These are phyloP conservation scores for Dolichopus griseipennis DNA, from an alignment of 2,888 invertebrate species.

Conservation along the genomic window DNA sequence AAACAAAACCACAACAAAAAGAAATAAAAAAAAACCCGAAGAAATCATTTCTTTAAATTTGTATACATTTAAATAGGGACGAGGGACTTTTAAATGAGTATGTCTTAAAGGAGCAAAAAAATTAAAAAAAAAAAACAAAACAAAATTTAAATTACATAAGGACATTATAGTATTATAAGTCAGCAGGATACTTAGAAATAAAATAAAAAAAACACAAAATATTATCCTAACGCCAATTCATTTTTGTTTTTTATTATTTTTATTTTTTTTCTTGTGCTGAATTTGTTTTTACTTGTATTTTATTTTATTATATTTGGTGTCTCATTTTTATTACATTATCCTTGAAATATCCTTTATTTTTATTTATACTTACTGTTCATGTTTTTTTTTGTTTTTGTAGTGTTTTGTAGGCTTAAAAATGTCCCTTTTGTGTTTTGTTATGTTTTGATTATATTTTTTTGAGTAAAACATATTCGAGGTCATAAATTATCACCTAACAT, in stretches of 20 bases:
- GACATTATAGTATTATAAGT: background rate
- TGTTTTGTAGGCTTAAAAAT: background rate
- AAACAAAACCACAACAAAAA: no score
- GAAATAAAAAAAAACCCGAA: no score
- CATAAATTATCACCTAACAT: slow-evolving; percentile 3
- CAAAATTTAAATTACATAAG: background rate
- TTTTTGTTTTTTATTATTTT: background rate
- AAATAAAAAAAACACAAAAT: background rate
- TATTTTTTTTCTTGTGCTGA: no score
- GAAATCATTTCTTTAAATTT: no score
- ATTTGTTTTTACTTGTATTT: no score
- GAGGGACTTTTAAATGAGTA: no score
- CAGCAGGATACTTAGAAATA: slow-evolving; percentile 2
- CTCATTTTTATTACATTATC: background rate
- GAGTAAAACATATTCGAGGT: background rate
- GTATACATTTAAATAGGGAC: no score
- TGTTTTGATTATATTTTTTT: background rate
- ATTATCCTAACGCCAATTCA: background rate
- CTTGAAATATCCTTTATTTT: background rate
- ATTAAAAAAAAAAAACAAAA: no score
- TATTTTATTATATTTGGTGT: no score
- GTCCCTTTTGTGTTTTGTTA: background rate
- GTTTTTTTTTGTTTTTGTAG: background rate
- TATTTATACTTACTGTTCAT: no score
- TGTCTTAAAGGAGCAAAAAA: no score